phyloP scores from a whole-genome alignment of 2,113 vertebrate genomes.

The Platysteira castanea region DNA sequence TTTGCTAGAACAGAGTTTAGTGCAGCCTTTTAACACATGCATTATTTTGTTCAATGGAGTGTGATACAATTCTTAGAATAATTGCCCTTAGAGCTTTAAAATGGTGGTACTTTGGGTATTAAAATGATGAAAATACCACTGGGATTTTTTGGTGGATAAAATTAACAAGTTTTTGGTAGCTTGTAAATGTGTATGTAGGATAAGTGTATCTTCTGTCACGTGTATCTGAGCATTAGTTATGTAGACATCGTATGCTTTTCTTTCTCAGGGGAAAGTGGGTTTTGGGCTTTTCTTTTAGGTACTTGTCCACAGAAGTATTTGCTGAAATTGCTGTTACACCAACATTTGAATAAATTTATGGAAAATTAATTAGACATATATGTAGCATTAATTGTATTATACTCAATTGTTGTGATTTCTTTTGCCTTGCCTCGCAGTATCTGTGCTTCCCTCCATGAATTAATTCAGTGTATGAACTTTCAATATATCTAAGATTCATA shows the following conservation, averaged over 20 bases:
- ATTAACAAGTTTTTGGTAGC: background rate
- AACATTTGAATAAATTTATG: background rate
- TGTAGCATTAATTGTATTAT: rapidly evolving
- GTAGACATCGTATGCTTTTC: background rate
- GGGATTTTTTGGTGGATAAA: background rate
- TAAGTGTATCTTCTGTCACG: background rate
- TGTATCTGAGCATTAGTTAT: background rate
- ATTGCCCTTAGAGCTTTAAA: background rate
- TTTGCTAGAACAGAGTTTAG: conserved; percentile 35
- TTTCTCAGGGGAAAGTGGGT: background rate
- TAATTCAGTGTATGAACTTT: background rate
- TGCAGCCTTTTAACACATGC: conserved; percentile 5
- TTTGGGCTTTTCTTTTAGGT: background rate
- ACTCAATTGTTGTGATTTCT: background rate
- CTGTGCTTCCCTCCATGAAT: background rate
- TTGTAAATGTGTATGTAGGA: background rate
- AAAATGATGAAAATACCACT: background rate
- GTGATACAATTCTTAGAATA: conserved; percentile 38
- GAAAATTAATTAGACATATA: background rate
- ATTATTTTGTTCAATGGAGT: conserved; percentile 53
- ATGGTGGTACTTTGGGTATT: background rate
- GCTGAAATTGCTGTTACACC: background rate
- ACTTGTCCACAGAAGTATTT: background rate
- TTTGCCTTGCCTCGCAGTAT: background rate
- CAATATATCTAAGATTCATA: background rate